phyloP scores from a whole-genome alignment of 2,797 vertebrate species.

The Phrynocephalus guinanensis region DNA sequence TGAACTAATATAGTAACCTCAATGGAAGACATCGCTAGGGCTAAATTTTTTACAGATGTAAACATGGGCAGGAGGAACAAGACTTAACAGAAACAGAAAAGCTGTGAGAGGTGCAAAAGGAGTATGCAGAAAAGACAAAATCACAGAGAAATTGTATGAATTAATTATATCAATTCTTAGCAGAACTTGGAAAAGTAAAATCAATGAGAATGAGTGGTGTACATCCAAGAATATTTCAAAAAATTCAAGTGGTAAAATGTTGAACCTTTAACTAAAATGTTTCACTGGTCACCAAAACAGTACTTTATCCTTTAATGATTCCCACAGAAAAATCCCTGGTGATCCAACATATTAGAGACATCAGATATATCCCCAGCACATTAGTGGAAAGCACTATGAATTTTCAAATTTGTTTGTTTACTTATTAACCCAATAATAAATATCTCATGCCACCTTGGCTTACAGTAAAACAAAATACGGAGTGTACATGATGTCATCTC shows the following conservation, averaged over 20 bases:
- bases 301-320: not conserved
- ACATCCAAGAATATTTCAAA: not conserved
- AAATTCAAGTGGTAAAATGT: not conserved
- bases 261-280: conserved; percentile 8
- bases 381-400: not conserved
- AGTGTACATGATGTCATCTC: not conserved
- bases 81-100: not conserved
- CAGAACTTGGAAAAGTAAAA: too few relatives aligned
- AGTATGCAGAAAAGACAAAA: not conserved
- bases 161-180: not conserved
- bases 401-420: too few relatives aligned
- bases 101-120: not conserved
- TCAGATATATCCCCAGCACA: not conserved
- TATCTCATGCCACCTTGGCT: not conserved
- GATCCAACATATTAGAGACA: not conserved
- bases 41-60: conserved; percentile 1
- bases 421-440: not conserved
- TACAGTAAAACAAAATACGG: not conserved
- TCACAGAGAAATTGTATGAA: not conserved
- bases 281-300: conserved; percentile 2
- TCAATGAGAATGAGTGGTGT: not conserved
- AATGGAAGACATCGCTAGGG: not conserved
- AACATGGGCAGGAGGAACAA: not conserved
- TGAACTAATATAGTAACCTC: not conserved
- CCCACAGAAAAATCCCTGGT: not conserved